Percentiles rank a stretch among this genome's conserved stretches.
phyloP scores from a whole-genome alignment of 2,797 vertebrate genomes.

The Helarctos malayanus region DNA sequence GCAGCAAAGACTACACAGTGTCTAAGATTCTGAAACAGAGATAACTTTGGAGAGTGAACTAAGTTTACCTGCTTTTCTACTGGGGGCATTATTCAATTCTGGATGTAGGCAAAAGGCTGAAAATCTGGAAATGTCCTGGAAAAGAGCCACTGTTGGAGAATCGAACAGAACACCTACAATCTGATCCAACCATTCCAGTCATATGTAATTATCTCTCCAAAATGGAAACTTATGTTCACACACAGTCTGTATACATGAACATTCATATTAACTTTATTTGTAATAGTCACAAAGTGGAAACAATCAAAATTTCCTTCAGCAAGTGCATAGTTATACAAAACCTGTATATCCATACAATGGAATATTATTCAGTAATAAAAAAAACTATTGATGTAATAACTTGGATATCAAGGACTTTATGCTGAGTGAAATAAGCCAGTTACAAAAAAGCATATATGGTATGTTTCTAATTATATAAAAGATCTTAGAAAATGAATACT shows the following conservation, averaged over 20 bases:
- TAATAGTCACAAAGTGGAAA: not conserved
- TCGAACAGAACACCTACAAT: not conserved
- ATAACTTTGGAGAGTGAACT: not conserved
- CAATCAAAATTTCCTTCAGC: not conserved
- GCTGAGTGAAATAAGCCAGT: not conserved
- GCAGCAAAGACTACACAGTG: not conserved
- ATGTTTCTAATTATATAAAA: not conserved
- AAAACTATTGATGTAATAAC: not conserved
- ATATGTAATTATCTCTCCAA: not conserved
- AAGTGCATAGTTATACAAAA: not conserved
- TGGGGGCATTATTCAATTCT: not conserved
- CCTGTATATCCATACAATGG: not conserved
- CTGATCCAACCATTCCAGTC: not conserved
- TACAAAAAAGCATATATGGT: not conserved
- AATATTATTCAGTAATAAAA: not conserved
- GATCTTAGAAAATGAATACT: not conserved
- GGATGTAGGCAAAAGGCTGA: not conserved
- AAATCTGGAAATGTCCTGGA: not conserved
- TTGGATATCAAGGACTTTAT: not conserved
- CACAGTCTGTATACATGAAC: not conserved
- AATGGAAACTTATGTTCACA: not conserved
- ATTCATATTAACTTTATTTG: not conserved
- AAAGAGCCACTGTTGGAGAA: not conserved
- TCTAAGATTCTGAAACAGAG: not conserved
- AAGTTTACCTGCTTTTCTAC: not conserved